Conservation (phyloP, 2,888 invertebrate species). For the Trilocha varians region DNA sequence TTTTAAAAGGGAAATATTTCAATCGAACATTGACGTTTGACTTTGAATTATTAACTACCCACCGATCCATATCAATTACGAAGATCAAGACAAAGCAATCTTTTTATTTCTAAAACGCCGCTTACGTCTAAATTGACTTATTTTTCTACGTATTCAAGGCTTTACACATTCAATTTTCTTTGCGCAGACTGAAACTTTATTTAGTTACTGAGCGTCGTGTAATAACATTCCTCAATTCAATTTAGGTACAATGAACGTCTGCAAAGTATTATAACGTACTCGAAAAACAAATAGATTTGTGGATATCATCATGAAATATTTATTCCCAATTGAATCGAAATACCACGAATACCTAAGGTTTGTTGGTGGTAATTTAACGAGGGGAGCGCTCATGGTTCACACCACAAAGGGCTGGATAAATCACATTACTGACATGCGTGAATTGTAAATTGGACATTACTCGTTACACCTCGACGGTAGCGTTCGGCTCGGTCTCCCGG, state of each 20-base stretch:
- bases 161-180: constrained; percentile 27
- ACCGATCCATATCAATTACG: too few relatives aligned
- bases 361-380: constrained; percentile 45
- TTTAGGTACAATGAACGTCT: constrained; percentile 48
- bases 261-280: too few relatives aligned
- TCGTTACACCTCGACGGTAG: constrained; percentile 46
- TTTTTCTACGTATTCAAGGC: constrained; percentile 30
- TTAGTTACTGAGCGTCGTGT: constrained; percentile 45
- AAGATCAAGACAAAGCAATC: too few relatives aligned
- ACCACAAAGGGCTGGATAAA: constrained; percentile 67
- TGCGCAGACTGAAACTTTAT: constrained; percentile 34
- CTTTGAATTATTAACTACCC: too few relatives aligned
- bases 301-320: too few relatives aligned
- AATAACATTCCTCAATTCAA: constrained; percentile 39
- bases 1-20: too few relatives aligned
- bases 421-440: constrained; percentile 65
- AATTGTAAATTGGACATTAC: constrained; percentile 73
- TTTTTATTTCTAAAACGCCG: too few relatives aligned
- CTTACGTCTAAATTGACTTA: neutral
- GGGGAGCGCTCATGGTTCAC: constrained; percentile 39
- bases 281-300: too few relatives aligned
- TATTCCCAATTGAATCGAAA: constrained; percentile 7
- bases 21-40: too few relatives aligned
- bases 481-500: constrained; percentile 9
- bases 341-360: constrained; percentile 42